Conservation (phyloP, 2,888 invertebrate genomes). For the Pollenia griseotomentosa region DNA sequence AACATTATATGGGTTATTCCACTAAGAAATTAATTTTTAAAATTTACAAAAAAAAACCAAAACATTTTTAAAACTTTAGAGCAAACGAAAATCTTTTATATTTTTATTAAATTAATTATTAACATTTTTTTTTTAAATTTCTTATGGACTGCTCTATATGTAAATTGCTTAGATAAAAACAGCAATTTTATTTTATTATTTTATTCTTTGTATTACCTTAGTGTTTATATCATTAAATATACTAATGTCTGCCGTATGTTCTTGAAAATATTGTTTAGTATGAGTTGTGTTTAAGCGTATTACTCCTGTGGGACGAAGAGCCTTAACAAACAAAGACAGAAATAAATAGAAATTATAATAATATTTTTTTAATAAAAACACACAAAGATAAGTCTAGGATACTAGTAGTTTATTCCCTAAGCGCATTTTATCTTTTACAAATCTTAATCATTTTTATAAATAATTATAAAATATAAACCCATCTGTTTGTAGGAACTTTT, state of each 20-base stretch:
- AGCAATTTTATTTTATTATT: constrained; percentile 55
- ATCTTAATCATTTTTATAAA: constrained; percentile 28
- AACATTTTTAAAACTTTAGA: neutral
- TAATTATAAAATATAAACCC: neutral
- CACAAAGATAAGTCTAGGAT: constrained; percentile 26
- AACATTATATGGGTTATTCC: constrained; percentile 8
- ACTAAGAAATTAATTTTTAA: neutral
- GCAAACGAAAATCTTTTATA: neutral
- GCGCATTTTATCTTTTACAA: constrained; percentile 12
- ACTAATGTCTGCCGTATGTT: constrained; percentile 27
- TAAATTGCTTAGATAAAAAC: neutral
- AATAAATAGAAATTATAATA: constrained; percentile 44
- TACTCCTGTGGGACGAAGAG: constrained; percentile 20
- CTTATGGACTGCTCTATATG: constrained; percentile 7
- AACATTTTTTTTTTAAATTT: neutral
- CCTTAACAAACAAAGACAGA: neutral
- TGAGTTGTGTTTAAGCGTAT: constrained; percentile 3
- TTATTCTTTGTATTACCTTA: constrained; percentile 38
- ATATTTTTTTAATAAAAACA: constrained; percentile 13
- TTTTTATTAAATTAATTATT: no score
- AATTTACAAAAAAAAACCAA: no score
- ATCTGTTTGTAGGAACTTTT: constrained; percentile 20
- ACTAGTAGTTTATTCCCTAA: constrained; percentile 22
- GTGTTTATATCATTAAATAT: constrained; percentile 64
- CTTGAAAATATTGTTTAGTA: neutral